A percentile compares a stretch with the other conserved stretches of the same genome.
Conservation (phyloP, 2,797 vertebrate species). For the Artibeus lituratus region DNA sequence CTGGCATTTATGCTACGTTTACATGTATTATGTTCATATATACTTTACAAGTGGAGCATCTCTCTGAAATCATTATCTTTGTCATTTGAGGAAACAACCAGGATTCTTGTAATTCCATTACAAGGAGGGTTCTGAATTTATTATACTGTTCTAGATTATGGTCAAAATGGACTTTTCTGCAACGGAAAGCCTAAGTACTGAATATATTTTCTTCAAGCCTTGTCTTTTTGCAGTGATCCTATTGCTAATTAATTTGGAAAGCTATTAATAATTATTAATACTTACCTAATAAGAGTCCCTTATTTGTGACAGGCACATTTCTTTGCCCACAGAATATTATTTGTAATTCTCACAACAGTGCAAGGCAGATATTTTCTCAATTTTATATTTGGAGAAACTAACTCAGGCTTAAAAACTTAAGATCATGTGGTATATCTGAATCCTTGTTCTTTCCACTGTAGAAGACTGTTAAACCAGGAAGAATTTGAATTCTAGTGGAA, state of each 20-base stretch:
- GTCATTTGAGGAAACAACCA: not conserved
- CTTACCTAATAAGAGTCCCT: not conserved
- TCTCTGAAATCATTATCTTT: not conserved
- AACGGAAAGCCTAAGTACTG: not conserved
- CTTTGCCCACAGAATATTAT: not conserved
- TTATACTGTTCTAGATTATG: not conserved
- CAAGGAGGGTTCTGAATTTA: constrained; percentile 25
- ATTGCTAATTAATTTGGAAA: not conserved
- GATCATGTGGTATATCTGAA: not conserved
- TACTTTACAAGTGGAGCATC: not conserved
- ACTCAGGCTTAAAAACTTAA: not conserved
- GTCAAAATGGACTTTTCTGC: not conserved
- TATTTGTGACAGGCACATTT: not conserved
- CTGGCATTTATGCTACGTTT: not conserved
- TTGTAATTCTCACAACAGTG: not conserved
- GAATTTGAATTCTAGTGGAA: constrained; percentile 1
- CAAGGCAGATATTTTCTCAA: constrained; percentile 19
- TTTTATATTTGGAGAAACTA: constrained; percentile 28
- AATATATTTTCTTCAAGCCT: not conserved
- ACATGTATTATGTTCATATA: not conserved
- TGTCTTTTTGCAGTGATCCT: not conserved
- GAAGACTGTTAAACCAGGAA: not conserved
- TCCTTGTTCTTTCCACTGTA: constrained; percentile 30
- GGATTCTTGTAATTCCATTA: not conserved
- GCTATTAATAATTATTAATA: not conserved